Percentiles rank a stretch among this genome's conserved stretches.
Evolutionary conservation across 2,113 vertebrate genomes (phyloP).

Genomic region (Dipodomys spectabilis): DNA sequence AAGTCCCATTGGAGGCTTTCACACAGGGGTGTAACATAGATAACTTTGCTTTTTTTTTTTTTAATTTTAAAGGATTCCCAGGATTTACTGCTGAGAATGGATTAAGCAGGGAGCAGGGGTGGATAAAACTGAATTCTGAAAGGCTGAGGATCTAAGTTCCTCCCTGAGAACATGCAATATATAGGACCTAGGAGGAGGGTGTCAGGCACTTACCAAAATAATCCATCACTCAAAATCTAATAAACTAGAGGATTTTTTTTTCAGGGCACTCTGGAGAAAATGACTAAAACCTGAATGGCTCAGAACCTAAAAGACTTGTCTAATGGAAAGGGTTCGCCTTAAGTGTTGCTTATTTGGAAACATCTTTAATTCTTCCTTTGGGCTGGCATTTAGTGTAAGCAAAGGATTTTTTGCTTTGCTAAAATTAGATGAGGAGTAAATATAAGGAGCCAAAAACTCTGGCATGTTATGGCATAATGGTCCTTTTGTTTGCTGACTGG

Average conservation of each 20-base stretch:
- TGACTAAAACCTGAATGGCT: neutral
- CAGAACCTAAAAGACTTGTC: neutral
- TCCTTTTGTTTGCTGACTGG: neutral
- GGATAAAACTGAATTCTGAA: slow-evolving; percentile 19
- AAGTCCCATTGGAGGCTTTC: neutral
- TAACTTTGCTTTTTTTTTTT: slow-evolving; percentile 26
- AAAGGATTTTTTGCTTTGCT: neutral
- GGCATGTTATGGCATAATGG: neutral
- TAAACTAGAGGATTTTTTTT: neutral
- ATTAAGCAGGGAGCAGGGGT: neutral
- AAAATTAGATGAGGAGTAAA: slow-evolving; percentile 1
- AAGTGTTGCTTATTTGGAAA: neutral
- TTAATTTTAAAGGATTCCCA: neutral
- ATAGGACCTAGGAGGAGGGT: neutral
- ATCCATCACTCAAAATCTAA: slow-evolving; percentile 11
- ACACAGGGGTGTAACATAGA: neutral
- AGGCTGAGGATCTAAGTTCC: neutral
- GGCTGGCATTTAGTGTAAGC: neutral
- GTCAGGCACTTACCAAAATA: slow-evolving; percentile 13
- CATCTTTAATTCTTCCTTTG: neutral
- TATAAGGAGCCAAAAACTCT: neutral
- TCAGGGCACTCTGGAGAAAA: neutral
- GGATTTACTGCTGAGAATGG: neutral
- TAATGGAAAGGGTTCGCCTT: neutral
- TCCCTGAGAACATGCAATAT: slow-evolving; percentile 28